phyloP scores from a whole-genome alignment of 2,888 invertebrate genomes.

The Meloe dianella region DNA sequence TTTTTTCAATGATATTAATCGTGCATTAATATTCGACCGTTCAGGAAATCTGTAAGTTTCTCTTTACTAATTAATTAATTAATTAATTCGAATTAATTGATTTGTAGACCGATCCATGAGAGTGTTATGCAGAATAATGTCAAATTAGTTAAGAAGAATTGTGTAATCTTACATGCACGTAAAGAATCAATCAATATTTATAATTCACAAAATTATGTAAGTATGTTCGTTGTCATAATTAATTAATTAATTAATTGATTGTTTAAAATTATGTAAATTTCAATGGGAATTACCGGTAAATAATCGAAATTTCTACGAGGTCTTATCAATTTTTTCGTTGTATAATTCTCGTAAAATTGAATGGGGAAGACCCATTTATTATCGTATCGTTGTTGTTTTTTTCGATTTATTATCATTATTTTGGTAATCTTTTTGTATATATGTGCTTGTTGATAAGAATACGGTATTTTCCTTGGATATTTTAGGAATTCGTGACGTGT shows the following conservation, averaged over 20 bases:
- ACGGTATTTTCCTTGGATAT: too few relatives aligned
- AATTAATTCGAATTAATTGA: constrained; percentile 13
- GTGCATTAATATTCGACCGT: constrained; percentile 42
- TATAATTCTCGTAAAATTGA: background rate
- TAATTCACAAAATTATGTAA: constrained; percentile 45
- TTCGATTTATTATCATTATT: too few relatives aligned
- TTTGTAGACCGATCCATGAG: constrained; percentile 47
- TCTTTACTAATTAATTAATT: constrained; percentile 11
- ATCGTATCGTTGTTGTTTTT: too few relatives aligned
- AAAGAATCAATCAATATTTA: constrained; percentile 39
- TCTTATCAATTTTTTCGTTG: background rate
- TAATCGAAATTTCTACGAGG: background rate
- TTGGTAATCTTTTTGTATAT: too few relatives aligned
- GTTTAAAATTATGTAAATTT: too few relatives aligned
- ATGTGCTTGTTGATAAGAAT: too few relatives aligned
- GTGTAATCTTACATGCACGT: constrained; percentile 40
- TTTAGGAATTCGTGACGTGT: too few relatives aligned
- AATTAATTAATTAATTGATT: too few relatives aligned
- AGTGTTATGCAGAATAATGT: constrained; percentile 42
- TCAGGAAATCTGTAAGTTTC: constrained; percentile 52
- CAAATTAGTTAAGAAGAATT: constrained; percentile 40
- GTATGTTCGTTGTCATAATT: too few relatives aligned
- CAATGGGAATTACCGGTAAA: background rate
- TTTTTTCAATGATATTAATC: constrained; percentile 47
- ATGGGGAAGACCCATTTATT: too few relatives aligned